Evolutionary conservation across 1,140 invertebrate species (phyloP), one percentile per base, ranked within the genome.

Genomic region (Bombus sylvicola): DNA sequence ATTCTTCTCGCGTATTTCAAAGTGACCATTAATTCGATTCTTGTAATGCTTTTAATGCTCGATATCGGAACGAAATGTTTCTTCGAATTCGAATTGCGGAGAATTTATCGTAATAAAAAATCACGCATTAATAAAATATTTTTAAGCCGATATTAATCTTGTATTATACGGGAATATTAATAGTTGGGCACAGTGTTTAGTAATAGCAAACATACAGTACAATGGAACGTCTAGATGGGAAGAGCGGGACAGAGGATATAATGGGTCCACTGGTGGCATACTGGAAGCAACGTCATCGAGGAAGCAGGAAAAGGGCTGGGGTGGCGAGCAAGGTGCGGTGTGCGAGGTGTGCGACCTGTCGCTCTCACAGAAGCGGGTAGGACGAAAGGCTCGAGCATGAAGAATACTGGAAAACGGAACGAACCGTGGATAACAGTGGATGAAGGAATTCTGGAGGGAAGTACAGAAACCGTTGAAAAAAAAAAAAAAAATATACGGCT

Each of bases 401-500:
- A 82, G 75, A 78, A 85, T 62, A 76, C 62, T 39, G 87, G 86
- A 66, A 76, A 86, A 89, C 79, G 80, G 75, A 79, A 79, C 47
- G 87, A 59, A 72, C 41, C 79, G 68, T 79, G 78, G 78, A 78
- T 75, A 75, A 71, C 31, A 69, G 57, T 79, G 78, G 88, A 89
- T 88, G 87, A 89, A 81, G 77, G 87, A 86, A 87, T 83, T 80
- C 78, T 73, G 83, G 72, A 62, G 84, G 83, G 81, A 80, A 72
- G 77, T 31, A 64, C 69, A 79, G 84, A 81, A 86, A 81, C 73
- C 78, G 79, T 73, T 37, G 83, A 59, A 37, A 77, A 75, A 83
- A 85, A 59, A 89, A 86, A 83, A 82, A 83, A 85, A 59, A 89
- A 86, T 88, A 77, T 86, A 89, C 81, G 88, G 64, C 86, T 85